Conservation (phyloP, 92 coral and sea anemone species). For the Muricea muricata region DNA sequence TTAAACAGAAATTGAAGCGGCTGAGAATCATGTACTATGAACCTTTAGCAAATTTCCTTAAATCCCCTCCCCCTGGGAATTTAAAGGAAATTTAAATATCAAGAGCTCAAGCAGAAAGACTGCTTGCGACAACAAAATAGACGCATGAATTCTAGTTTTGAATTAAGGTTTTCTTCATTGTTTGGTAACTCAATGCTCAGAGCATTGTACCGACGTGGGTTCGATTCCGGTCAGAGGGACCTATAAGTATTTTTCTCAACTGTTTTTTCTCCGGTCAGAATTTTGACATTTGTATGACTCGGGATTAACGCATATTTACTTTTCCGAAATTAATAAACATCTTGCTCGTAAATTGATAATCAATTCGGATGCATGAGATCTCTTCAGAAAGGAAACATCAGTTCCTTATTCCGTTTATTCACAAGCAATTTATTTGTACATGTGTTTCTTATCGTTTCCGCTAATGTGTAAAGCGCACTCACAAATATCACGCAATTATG, state of each 20-base stretch:
- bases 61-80: no score
- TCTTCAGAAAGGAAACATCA: neutral
- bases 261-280: no score
- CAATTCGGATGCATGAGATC: slow-evolving; percentile 18
- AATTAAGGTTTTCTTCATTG: no score
- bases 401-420: neutral
- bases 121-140: neutral
- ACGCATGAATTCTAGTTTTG: neutral
- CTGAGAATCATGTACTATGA: neutral
- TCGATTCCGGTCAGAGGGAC: no score
- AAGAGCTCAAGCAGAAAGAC: neutral
- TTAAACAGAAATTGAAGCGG: neutral
- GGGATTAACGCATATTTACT: no score
- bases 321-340: no score
- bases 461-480: neutral
- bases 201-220: no score
- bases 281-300: no score
- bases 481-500: neutral
- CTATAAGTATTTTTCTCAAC: no score
- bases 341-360: neutral
- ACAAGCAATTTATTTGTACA: slow-evolving; percentile 6
- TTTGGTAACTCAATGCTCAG: no score
- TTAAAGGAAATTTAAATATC: neutral
- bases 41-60: neutral
- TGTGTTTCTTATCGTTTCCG: neutral